A percentile compares a stretch with the other conserved stretches of the same genome.
Conservation (phyloP, 2,888 invertebrate species). For the Philonicus albiceps region DNA sequence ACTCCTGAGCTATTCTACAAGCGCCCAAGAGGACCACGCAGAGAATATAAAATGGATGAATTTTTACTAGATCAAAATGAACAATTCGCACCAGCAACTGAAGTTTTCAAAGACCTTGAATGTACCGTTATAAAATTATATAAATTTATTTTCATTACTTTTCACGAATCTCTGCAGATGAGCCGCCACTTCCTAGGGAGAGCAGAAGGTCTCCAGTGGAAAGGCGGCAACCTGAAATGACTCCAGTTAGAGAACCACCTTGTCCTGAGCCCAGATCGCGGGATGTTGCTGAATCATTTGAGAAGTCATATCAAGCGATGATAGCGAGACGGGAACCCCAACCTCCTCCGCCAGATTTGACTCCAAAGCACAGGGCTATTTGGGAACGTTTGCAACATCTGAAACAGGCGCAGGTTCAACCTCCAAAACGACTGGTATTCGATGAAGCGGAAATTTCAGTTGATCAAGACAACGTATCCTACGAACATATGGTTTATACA, state of each 20-base stretch:
- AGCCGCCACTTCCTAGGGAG: not conserved
- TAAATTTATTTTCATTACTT: not conserved
- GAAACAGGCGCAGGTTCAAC: conserved; percentile 13
- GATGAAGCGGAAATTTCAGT: conserved; percentile 39
- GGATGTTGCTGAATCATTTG: conserved; percentile 30
- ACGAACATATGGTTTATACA: conserved; percentile 40
- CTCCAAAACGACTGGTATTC: conserved; percentile 20
- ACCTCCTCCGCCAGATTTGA: not conserved
- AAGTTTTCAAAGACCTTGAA: conserved; percentile 36
- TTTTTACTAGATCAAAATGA: conserved; percentile 49
- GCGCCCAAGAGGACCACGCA: not conserved
- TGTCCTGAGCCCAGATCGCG: too few species aligned
- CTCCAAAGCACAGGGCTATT: not conserved
- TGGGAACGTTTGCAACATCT: conserved; percentile 14
- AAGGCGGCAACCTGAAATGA: not conserved
- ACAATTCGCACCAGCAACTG: conserved; percentile 45
- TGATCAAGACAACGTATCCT: conserved; percentile 29
- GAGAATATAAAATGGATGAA: conserved; percentile 47
- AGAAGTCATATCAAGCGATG: conserved; percentile 8
- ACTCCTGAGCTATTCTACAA: conserved; percentile 44
- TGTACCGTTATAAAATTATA: conserved; percentile 30
- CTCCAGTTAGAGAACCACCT: not conserved
- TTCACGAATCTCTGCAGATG: not conserved
- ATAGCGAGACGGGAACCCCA: not conserved
- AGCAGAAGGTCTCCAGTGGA: not conserved